Evolutionary conservation across 1,140 invertebrate genomes (phyloP).

Genomic region (Tyrophagus putrescentiae): DNA sequence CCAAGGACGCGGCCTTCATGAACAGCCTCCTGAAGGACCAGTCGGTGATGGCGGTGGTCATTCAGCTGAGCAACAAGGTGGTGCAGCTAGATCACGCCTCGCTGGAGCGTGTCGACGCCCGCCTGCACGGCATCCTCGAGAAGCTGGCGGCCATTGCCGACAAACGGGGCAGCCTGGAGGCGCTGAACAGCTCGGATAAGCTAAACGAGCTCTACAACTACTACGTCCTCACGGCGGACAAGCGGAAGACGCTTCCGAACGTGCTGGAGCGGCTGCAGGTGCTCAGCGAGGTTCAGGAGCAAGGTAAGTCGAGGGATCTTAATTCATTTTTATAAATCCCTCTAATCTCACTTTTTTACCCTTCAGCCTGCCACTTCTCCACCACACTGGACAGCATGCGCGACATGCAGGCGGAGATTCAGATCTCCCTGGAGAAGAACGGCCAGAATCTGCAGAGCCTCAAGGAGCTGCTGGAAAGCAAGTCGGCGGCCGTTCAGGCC

Average conservation of each 20-base stretch:
- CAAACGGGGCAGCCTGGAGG: slow-evolving; percentile 46
- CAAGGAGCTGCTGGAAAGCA: background rate
- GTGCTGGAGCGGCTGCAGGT: slow-evolving; percentile 66
- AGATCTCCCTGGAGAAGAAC: background rate
- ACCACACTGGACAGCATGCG: background rate
- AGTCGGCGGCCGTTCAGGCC: background rate
- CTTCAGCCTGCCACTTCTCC: background rate
- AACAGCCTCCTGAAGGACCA: slow-evolving; percentile 27
- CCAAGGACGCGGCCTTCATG: slow-evolving; percentile 37
- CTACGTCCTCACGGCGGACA: slow-evolving; percentile 61
- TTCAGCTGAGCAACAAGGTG: slow-evolving; percentile 54
- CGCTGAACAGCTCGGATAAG: slow-evolving; percentile 62
- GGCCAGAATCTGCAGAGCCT: background rate
- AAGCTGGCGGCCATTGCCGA: slow-evolving; percentile 59
- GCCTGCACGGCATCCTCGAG: slow-evolving; percentile 51
- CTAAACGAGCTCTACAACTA: slow-evolving; percentile 67
- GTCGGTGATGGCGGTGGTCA: slow-evolving; percentile 40
- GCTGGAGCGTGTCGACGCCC: slow-evolving; percentile 61
- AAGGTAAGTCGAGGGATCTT: slow-evolving; percentile 53
- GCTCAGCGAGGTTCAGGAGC: slow-evolving; percentile 66
- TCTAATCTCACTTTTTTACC: background rate
- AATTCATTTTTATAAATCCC: slow-evolving; percentile 17
- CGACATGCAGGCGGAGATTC: background rate
- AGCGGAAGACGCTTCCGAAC: slow-evolving; percentile 57
- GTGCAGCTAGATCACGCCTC: slow-evolving; percentile 61